Evolutionary conservation across 2,888 invertebrate species (phyloP), one percentile per base, ranked within the genome.

Genomic region (Dasysyrphus tricinctus): DNA sequence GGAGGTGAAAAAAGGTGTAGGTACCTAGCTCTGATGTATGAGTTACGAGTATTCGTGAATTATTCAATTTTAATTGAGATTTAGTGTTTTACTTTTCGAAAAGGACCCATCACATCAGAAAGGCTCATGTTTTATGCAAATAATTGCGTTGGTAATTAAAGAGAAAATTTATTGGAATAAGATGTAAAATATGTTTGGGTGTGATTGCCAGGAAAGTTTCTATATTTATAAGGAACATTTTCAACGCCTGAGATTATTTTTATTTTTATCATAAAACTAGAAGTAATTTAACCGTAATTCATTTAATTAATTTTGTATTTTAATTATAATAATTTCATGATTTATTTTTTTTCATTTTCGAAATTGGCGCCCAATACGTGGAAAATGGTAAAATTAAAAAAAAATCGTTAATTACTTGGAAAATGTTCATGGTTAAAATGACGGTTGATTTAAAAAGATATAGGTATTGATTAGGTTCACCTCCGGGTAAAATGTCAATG

Each of bases 31-130:
- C 14, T 19, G 61, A 61, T 61, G 59, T 61, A 51, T 77, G 14
- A 24, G 24, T 24, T 24, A 24, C 29, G 24, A 29, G 47, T n/a
- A 63, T 81, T 73, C 63, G 24, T 74, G 59, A 77, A 85, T 81
- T 85, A 85, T 85, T 76, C 67, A 77, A 85, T 69, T 85, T 85
- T 80, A 81, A 81, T 85, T 73, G 77, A 81, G 81, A 81, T 85
- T 80, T 72, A 80, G 72, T 85, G 67, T 34, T 57, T 19, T 47
- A 42, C 12, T 7, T 42, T n/a, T 47, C 44, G 44, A 49, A 44
- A 24, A 24, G 3, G 34, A 19, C 37, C 32, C 16, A 42, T 56
- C 61, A 24, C 5, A 44, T 29, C 16, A 42, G 51, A 24, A n/a
- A 24, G 44, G 59, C 44, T 49, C 19, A 57, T 70, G 42, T 57